Percentiles rank a stretch among this genome's conserved stretches.
These are phyloP conservation scores for Plecturocebus donacophilus DNA, from an alignment of 2,113 vertebrate genomes.

Conservation along the genomic window DNA sequence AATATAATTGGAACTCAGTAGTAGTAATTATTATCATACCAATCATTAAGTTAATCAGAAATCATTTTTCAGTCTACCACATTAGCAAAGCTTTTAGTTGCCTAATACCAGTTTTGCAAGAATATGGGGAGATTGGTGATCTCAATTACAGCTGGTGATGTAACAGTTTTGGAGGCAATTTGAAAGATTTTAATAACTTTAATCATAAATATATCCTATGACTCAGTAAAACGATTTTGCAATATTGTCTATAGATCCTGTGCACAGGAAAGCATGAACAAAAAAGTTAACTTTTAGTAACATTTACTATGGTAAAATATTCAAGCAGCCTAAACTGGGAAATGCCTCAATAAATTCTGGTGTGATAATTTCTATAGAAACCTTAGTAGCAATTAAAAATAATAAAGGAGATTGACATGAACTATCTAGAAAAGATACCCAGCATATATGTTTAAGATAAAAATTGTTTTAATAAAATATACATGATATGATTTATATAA, in stretches of 20 bases:
- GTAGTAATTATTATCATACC: neutral
- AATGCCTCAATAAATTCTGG: neutral
- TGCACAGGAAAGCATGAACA: neutral
- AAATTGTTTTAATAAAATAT: neutral
- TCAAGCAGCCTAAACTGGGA: neutral
- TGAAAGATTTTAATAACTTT: neutral
- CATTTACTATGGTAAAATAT: neutral
- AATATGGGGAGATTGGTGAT: neutral
- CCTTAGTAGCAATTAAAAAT: neutral
- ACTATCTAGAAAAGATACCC: neutral
- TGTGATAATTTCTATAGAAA: neutral
- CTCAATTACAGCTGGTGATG: neutral
- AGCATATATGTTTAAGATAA: neutral
- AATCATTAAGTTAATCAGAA: neutral
- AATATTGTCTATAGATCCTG: neutral
- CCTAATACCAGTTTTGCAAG: neutral
- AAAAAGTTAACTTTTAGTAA: neutral
- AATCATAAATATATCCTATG: neutral
- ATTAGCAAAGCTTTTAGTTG: neutral
- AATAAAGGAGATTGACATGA: neutral
- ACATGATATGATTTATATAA: neutral
- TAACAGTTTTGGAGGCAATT: neutral
- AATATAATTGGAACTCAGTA: neutral
- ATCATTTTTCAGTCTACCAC: neutral
- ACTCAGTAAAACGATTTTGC: neutral